Base-by-base conservation (phyloP, 2,113 vertebrate genomes). In the Brachyistius frenatus region DNA sequence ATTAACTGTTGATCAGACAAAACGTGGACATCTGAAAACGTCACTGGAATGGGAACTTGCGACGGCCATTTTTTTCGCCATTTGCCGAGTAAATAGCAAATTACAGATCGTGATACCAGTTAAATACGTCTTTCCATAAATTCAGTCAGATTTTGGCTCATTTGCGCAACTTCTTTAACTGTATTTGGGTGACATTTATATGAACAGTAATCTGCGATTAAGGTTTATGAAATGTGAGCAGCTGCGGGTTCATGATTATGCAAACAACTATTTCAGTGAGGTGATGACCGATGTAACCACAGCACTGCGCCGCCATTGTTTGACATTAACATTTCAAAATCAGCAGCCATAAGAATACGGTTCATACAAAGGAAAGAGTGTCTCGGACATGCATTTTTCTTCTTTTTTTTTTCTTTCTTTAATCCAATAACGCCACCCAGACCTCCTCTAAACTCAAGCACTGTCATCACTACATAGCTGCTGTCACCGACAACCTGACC, bases 381-480 rank as follows among this genome's bases (percentile, higher is more conserved):
- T 47, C 35, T 64, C 69, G 35, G 41, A 50, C 31, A 44, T 23
- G 23, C 23, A 23, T 23, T 23, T 23, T 23, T 23, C 23, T 23
- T 23, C 1, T 23, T 23, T 1, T 23, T 23, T 23, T 23, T 23
- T 23, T 23, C 23, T 23, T 23, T 23, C 23, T 23, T 23, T 23
- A 23, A 23, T 23, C 23, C 23, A 23, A 23, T 23, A 23, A 23
- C 23, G 23, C 23, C 35, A 69, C 3, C n/a, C 55, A 14, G 60
- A 69, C 57, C 73, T 69, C 50, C 61, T 66, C 63, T 50, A 80
- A 15, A 50, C 39, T 39, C 65, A 32, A 10, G 33, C 68, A 78
- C 53, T 66, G 23, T 23, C 23, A 23, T 23, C 53, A 78, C 35
- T 14, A 14, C 46, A 75, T 2, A 60, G 37, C 46, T 23, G 23